Conservation (phyloP, 2,797 vertebrate genomes). For the Oreonectes daqikongensis region DNA sequence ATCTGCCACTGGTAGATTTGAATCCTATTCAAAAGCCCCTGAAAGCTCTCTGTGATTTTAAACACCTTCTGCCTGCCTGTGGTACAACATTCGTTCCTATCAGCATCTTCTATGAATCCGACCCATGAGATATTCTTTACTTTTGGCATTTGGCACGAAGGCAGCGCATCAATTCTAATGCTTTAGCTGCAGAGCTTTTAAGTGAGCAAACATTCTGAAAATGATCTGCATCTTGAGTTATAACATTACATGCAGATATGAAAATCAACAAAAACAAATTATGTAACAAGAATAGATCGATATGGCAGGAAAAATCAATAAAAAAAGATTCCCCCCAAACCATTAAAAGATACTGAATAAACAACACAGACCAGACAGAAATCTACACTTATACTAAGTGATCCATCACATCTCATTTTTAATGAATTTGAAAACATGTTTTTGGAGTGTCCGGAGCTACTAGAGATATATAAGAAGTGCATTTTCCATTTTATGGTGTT, state of each 20-base stretch:
- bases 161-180: background rate
- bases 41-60: constrained; percentile 39
- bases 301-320: background rate
- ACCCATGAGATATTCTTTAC: constrained; percentile 5
- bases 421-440: background rate
- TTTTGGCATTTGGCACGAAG: constrained; percentile 12
- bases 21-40: constrained; percentile 44
- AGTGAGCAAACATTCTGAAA: background rate
- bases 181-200: background rate
- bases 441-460: background rate
- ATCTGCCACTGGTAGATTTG: constrained; percentile 57
- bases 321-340: background rate
- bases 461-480: background rate
- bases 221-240: background rate
- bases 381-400: background rate
- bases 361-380: constrained; percentile 8
- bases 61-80: constrained; percentile 8
- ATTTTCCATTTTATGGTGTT: background rate
- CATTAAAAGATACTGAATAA: background rate
- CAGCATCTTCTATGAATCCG: constrained; percentile 22
- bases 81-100: constrained; percentile 43
- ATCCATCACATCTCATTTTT: background rate
- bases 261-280: background rate
- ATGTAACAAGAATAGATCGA: background rate
- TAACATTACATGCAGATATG: background rate